Conservation (phyloP, 2,888 invertebrate genomes). For the Thalpophila matura region DNA sequence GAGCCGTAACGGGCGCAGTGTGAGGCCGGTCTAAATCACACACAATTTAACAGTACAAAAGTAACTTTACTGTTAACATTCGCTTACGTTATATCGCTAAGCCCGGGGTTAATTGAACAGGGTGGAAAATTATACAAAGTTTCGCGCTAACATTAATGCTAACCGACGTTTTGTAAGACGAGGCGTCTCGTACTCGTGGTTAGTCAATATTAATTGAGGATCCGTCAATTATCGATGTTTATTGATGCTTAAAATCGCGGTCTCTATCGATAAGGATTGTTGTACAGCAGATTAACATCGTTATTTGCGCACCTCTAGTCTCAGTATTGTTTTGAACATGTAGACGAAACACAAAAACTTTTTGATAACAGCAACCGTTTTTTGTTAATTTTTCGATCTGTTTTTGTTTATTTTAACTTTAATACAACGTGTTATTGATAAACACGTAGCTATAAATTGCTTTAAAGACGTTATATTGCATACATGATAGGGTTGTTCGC, state of each 20-base stretch:
- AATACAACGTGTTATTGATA: too few relatives aligned
- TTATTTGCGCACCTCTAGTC: slow-evolving; percentile 40
- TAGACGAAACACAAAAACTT: not conserved
- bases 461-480: slow-evolving; percentile 38
- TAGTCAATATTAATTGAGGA: slow-evolving; percentile 88
- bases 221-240: slow-evolving; percentile 87
- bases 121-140: slow-evolving; percentile 80
- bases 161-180: slow-evolving; percentile 69
- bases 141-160: slow-evolving; percentile 73
- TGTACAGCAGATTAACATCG: slow-evolving; percentile 63
- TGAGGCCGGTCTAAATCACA: slow-evolving; percentile 68
- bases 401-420: slow-evolving; percentile 1
- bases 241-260: slow-evolving; percentile 84
- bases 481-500: slow-evolving; percentile 21
- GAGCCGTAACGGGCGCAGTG: slow-evolving; percentile 20
- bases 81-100: slow-evolving; percentile 64
- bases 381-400: not conserved
- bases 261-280: slow-evolving; percentile 68
- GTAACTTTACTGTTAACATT: slow-evolving; percentile 65
- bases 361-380: not conserved
- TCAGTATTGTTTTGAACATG: slow-evolving; percentile 16
- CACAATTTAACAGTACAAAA: slow-evolving; percentile 74
- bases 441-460: not conserved
- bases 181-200: slow-evolving; percentile 66
- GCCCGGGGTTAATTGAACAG: slow-evolving; percentile 70